Evolutionary conservation across 2,797 vertebrate species (phyloP).

Genomic region (Rhinoraja longicauda): DNA sequence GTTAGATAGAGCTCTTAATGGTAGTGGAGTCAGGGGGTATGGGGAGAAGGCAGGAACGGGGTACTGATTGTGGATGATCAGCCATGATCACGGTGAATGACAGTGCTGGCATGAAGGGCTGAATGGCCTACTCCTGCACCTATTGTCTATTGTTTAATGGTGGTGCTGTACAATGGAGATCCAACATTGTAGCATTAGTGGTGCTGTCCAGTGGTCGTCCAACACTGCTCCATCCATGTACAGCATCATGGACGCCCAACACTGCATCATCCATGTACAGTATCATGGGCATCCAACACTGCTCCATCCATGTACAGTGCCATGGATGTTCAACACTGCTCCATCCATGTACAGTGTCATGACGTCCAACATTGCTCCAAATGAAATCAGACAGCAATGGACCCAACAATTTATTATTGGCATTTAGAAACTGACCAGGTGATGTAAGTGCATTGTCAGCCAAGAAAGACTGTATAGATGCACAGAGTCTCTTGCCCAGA

Average conservation of each 20-base stretch:
- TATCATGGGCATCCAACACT: neutral
- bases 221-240: neutral
- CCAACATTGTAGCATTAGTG: neutral
- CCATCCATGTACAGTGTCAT: too few species aligned
- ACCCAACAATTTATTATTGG: neutral
- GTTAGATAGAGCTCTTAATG: too few species aligned
- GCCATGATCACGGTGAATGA: too few species aligned
- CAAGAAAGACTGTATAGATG: neutral
- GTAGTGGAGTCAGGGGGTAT: too few species aligned
- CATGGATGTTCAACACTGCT: neutral
- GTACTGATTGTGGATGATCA: too few species aligned
- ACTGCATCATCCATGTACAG: too few species aligned
- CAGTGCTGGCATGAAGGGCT: too few species aligned
- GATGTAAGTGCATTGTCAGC: neutral
- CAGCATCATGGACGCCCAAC: neutral
- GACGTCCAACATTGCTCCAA: neutral
- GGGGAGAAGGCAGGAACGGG: too few species aligned
- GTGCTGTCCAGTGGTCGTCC: neutral
- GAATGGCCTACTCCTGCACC: too few species aligned
- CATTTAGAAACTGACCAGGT: neutral
- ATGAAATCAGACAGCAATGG: neutral
- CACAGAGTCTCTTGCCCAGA: too few species aligned
- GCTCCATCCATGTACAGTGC: neutral
- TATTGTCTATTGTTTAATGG: too few species aligned
- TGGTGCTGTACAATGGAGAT: neutral